Evolutionary conservation across 2,888 invertebrate genomes (phyloP).

Genomic region (Stegophylla sp.): DNA sequence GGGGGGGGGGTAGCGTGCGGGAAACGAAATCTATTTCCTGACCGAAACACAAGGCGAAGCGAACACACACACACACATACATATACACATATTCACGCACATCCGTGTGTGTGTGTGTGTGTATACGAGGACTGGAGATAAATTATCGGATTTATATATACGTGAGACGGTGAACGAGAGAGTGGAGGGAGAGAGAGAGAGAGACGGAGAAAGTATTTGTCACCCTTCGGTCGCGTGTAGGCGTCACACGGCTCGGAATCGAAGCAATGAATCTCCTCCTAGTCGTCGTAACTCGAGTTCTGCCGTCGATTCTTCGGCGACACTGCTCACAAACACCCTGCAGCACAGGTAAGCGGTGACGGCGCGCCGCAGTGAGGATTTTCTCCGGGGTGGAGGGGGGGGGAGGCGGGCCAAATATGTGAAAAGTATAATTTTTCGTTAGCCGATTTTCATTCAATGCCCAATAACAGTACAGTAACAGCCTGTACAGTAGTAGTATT

Average conservation of each 20-base stretch:
- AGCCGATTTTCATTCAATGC: too few relatives aligned
- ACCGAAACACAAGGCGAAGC: conserved; percentile 30
- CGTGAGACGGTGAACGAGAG: background rate
- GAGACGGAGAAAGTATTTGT: background rate
- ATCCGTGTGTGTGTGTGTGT: background rate
- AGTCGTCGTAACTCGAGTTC: conserved; percentile 25
- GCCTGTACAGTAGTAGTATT: too few relatives aligned
- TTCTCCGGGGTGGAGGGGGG: too few relatives aligned
- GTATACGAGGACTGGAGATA: background rate
- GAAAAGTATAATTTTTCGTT: too few relatives aligned
- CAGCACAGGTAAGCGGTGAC: too few relatives aligned
- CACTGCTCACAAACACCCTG: background rate
- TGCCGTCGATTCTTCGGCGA: conserved; percentile 17
- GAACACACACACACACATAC: background rate
- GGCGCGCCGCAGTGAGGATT: too few relatives aligned
- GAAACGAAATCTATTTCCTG: conserved; percentile 26
- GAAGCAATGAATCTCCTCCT: conserved; percentile 46
- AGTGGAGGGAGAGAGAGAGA: background rate
- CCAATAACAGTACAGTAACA: too few relatives aligned
- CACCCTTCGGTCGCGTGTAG: background rate
- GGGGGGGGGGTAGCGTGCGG: background rate
- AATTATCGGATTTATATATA: conserved; percentile 4
- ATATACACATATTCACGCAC: background rate
- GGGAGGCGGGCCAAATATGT: too few relatives aligned
- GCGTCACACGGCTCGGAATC: conserved; percentile 12